phyloP scores from a whole-genome alignment of 2,888 invertebrate genomes.

The Neria commutata region DNA sequence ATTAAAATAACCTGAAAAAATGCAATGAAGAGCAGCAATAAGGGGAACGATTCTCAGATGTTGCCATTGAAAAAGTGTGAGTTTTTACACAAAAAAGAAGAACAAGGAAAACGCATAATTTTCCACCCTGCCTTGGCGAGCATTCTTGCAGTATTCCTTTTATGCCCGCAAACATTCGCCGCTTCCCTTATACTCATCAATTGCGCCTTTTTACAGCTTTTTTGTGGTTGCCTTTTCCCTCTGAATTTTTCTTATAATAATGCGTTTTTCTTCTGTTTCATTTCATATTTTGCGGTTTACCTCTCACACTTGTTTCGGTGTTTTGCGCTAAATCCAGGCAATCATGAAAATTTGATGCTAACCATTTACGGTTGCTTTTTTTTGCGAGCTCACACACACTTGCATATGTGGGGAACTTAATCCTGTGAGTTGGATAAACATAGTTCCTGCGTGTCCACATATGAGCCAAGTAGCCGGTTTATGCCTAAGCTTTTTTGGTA shows the following conservation, averaged over 20 bases:
- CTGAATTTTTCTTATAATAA: not conserved
- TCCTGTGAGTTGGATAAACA: too few species aligned
- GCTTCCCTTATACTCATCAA: not conserved
- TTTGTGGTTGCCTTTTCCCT: too few species aligned
- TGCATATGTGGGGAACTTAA: constrained; percentile 13
- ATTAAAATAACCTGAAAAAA: constrained; percentile 42
- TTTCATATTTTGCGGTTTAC: constrained; percentile 3
- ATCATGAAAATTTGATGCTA: constrained; percentile 29
- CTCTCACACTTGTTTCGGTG: constrained; percentile 8
- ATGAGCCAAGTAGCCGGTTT: too few species aligned
- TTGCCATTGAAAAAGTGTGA: constrained; percentile 29
- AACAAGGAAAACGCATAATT: constrained; percentile 25
- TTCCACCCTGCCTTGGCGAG: not conserved
- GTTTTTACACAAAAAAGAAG: constrained; percentile 43
- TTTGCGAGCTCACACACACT: constrained; percentile 26
- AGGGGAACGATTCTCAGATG: not conserved
- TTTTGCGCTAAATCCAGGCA: constrained; percentile 27
- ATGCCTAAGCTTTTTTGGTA: too few species aligned
- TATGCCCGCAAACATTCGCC: too few species aligned
- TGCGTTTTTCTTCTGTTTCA: constrained; percentile 4
- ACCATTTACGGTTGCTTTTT: constrained; percentile 1
- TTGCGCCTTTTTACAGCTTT: not conserved
- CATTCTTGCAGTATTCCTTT: too few species aligned
- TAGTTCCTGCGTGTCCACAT: too few species aligned
- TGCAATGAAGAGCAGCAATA: constrained; percentile 2